These are phyloP conservation scores for Parauchenoglanis ngamensis DNA, from an alignment of 2,797 vertebrate species.

Conservation along the genomic window DNA sequence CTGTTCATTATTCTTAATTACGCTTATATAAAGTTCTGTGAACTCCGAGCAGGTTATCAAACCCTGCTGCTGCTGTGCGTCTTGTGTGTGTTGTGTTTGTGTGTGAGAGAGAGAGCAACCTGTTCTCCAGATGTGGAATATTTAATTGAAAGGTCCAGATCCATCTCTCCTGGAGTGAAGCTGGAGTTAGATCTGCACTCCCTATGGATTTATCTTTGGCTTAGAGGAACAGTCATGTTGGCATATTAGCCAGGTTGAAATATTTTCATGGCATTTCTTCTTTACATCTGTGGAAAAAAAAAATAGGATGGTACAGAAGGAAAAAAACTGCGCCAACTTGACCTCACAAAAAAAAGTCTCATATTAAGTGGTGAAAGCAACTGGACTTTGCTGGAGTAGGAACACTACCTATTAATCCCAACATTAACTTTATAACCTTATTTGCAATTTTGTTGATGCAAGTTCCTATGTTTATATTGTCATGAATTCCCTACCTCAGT, in stretches of 20 bases:
- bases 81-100: neutral
- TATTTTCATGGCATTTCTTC: neutral
- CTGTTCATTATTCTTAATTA: conserved; percentile 12
- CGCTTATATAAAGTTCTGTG: conserved; percentile 16
- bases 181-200: neutral
- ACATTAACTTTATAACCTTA: neutral
- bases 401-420: neutral
- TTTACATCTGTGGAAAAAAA: neutral
- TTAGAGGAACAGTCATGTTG: neutral
- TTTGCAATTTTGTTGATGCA: neutral
- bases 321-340: neutral
- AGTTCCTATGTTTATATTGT: neutral
- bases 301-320: neutral
- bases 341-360: neutral
- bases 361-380: neutral
- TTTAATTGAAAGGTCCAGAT: conserved; percentile 37
- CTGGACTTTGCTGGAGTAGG: neutral
- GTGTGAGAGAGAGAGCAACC: conserved; percentile 2
- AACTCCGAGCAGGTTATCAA: conserved; percentile 8
- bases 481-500: neutral
- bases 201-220: conserved; percentile 36
- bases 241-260: neutral
- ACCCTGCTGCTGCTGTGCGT: conserved; percentile 13
- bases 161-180: conserved; percentile 7
- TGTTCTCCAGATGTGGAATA: conserved; percentile 38